Evolutionary conservation across 2,113 vertebrate genomes (phyloP), one percentile per base, ranked within the genome.

Genomic region (Galemys pyrenaicus): DNA sequence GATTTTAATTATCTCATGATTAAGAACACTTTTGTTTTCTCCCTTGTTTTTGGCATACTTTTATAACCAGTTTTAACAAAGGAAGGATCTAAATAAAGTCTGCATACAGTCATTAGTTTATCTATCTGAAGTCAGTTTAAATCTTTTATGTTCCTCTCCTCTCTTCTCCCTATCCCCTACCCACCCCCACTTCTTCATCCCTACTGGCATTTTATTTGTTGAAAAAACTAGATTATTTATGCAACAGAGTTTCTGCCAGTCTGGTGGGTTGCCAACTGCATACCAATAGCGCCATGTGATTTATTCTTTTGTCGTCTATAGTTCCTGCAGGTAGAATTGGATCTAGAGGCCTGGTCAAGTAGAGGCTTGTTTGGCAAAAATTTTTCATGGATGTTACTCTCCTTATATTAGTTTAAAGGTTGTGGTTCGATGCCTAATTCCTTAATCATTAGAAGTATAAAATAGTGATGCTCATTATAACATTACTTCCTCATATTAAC

Each of bases 291-390:
- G 16, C 87, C 30, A 84, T 49, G 30, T 77, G 84, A 85, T 46
- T 58, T 37, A 75, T 58, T 83, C 16, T 85, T 87, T 90, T 49
- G 60, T 46, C 15, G 20, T 87, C 32, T 90, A 16, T 32, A 80
- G 71, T 94, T 92, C 32, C 68, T 68, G 71, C 4, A 46, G 65
- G 68, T 39, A 62, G 51, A 32, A 65, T n/a, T 74, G 22, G 54
- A 89, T 82, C 62, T 84, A 92, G 32, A 86, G 11, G 32, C 19
- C n/a, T 83, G 35, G 75, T 70, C 16, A 32, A 41, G 64, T 65
- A 92, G 28, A 74, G 56, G 89, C 37, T 79, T 68, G 30, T 84
- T 15, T 92, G 87, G 41, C 41, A 95, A 79, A 17, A 94, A 91
- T 67, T 62, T 41, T 41, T 67, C 49, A 73, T 24, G 46, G 46